Percentiles rank a stretch among this genome's conserved stretches.
Conservation (phyloP, 2,113 vertebrate species). For the Microtus oregoni region DNA sequence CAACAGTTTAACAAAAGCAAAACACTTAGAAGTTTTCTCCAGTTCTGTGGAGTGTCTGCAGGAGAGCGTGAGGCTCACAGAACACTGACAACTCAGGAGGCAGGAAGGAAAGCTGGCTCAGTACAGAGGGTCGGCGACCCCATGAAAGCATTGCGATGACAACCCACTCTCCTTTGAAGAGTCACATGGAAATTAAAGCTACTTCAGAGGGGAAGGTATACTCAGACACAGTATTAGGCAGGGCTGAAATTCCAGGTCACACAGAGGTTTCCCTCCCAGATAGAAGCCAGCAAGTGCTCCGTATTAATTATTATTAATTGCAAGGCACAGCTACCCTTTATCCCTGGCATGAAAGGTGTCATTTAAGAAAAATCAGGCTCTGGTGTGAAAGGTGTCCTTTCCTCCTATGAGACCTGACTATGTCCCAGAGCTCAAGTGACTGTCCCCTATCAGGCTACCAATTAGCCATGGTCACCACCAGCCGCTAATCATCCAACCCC, state of each 20-base stretch:
- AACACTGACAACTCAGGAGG: background rate
- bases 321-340: conserved; percentile 1
- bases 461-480: conserved; percentile 66
- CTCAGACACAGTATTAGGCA: background rate
- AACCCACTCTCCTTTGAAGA: background rate
- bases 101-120: background rate
- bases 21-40: conserved; percentile 52
- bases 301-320: conserved; percentile 51
- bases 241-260: background rate
- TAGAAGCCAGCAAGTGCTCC: conserved; percentile 20
- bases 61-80: background rate
- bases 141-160: background rate
- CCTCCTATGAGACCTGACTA: conserved; percentile 54
- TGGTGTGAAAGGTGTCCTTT: conserved; percentile 73
- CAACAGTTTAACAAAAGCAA: background rate
- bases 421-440: conserved; percentile 29
- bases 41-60: background rate
- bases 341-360: conserved; percentile 69
- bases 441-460: conserved; percentile 46
- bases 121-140: background rate
- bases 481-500: conserved; percentile 47
- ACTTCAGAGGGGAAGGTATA: background rate
- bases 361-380: conserved; percentile 58
- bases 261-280: background rate
- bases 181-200: background rate